Base-by-base conservation (phyloP, 2,888 invertebrate species). In the Heliconius aoede region DNA sequence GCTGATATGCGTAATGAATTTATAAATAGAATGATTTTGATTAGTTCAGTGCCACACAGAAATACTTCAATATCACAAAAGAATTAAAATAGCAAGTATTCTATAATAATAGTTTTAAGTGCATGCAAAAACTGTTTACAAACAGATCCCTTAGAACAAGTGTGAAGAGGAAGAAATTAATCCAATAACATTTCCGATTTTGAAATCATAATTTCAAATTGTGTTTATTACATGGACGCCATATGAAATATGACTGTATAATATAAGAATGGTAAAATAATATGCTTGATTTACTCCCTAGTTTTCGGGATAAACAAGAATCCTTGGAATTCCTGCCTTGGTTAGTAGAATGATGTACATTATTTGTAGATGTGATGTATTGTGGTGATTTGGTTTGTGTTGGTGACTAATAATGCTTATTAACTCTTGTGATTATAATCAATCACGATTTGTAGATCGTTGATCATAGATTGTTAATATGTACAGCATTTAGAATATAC, bases 271-370 rank as follows among this genome's bases (percentile, higher is more conserved):
- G 3, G 87, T 92, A 91, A 90, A 90, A 83, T 85, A 85, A 86
- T 72, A 85, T 90, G 90, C 92, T 92, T 93, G 89, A 86, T 93
- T 93, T 93, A 92, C 95, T 94, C 92, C 92, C 94, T 96, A 97
- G 96, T 96, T 96, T 96, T 95, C 96, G 96, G 96, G 96, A 96
- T 95, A 97, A 97, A 95, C 95, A 95, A 95, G 96, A 96, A 91
- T 95, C 95, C 91, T 95, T 96, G 96, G 96, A 96, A 94, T 96
- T 96, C 95, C 95, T 96, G 92, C 96, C 96, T 95, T 97, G 97
- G 97, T 97, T 96, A 96, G 96, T 96, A 96, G 95, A 88, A 87
- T 89, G 88, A 85, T 89, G 88, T 90, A 90, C 88, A 89, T 87
- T 88, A 89, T 87, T 83, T 82, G 87, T 91, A 89, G 89, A 82